These are phyloP conservation scores for Erebia palarica DNA, from an alignment of 2,888 invertebrate species.

Conservation along the genomic window DNA sequence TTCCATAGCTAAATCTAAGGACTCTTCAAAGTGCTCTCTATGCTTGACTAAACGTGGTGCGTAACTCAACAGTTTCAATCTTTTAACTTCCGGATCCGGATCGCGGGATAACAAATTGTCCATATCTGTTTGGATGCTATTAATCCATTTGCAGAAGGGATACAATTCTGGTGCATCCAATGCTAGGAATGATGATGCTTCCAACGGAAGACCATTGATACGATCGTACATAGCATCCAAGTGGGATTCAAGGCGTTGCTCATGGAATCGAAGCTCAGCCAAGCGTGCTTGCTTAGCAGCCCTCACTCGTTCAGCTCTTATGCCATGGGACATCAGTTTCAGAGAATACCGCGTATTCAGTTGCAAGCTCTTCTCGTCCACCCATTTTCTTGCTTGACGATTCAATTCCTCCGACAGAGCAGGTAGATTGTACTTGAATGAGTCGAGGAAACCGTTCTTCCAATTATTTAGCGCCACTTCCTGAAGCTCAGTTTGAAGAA, in stretches of 20 bases:
- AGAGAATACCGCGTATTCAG: conserved; percentile 62
- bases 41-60: conserved; percentile 57
- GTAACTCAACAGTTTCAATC: conserved; percentile 65
- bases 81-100: conserved; percentile 53
- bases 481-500: conserved; percentile 64
- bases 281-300: conserved; percentile 55
- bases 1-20: conserved; percentile 52
- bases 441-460: conserved; percentile 68
- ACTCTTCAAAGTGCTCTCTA: conserved; percentile 57
- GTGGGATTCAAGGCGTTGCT: conserved; percentile 60
- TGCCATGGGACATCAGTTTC: conserved; percentile 62
- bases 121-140: conserved; percentile 51
- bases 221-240: conserved; percentile 57
- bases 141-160: conserved; percentile 58
- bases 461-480: conserved; percentile 59
- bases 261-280: conserved; percentile 60
- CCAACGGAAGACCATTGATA: conserved; percentile 51
- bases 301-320: conserved; percentile 62
- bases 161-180: conserved; percentile 58
- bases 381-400: conserved; percentile 60
- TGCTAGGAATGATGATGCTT: conserved; percentile 53
- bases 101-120: conserved; percentile 47
- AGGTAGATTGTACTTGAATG: conserved; percentile 57
- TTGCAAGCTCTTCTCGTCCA: conserved; percentile 55
- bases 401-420: conserved; percentile 57